phyloP scores from a whole-genome alignment of 2,113 vertebrate species.

The Mixornis gularis region DNA sequence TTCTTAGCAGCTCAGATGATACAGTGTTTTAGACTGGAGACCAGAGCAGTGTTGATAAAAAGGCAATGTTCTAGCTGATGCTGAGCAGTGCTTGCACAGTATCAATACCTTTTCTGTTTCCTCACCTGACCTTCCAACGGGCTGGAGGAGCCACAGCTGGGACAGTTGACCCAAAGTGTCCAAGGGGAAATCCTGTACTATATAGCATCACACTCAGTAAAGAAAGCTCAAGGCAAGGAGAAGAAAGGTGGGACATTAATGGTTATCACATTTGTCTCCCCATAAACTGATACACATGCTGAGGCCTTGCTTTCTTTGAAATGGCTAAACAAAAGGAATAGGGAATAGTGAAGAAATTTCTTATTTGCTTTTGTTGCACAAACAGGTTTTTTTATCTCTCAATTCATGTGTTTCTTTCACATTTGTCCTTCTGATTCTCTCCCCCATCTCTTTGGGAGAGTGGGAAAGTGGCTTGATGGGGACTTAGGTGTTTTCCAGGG shows the following conservation, averaged over 20 bases:
- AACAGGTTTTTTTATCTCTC: neutral
- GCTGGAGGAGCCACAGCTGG: neutral
- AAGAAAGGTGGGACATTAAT: neutral
- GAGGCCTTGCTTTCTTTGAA: neutral
- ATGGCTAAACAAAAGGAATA: neutral
- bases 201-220: no score
- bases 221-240: neutral
- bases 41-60: neutral
- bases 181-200: neutral
- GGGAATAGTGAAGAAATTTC: neutral
- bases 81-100: neutral
- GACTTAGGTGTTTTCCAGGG: neutral
- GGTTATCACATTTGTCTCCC: neutral
- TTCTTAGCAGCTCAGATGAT: neutral
- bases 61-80: neutral
- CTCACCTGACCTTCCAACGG: neutral
- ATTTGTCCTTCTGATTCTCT: neutral
- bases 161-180: neutral
- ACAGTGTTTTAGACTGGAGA: neutral
- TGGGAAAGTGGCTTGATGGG: accelerated
- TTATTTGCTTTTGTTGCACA: neutral
- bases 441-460: accelerated
- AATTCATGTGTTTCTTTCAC: neutral
- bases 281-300: accelerated
- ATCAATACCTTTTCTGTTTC: neutral